These are phyloP conservation scores for Dinomys branickii DNA, from an alignment of 2,113 vertebrate genomes.

Conservation along the genomic window DNA sequence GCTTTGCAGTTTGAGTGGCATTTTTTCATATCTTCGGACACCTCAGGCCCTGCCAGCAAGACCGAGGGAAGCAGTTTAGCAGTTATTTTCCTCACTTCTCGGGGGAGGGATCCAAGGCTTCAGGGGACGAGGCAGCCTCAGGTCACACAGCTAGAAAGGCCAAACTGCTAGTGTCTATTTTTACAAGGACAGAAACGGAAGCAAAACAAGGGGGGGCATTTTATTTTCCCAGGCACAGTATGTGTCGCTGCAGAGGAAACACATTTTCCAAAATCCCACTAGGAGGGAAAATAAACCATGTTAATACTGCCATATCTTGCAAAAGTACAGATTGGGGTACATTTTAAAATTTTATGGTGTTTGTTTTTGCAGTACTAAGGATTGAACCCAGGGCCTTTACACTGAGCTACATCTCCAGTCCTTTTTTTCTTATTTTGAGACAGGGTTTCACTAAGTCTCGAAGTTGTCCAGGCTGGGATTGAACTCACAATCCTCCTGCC, in stretches of 20 bases:
- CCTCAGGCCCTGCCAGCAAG: background rate
- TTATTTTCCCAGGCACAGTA: constrained; percentile 10
- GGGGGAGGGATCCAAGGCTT: background rate
- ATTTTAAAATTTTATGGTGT: background rate
- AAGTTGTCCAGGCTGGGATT: background rate
- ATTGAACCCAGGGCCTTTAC: background rate
- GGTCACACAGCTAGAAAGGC: background rate
- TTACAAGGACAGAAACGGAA: background rate
- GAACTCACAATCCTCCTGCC: background rate
- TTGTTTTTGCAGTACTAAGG: background rate
- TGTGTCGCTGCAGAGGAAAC: background rate
- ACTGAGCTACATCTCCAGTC: background rate
- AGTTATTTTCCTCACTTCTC: background rate
- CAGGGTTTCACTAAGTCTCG: background rate
- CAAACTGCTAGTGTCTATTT: background rate
- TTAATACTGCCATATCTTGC: background rate
- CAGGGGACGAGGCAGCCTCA: background rate
- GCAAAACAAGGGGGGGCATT: background rate
- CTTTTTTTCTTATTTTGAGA: background rate
- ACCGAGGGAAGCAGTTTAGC: background rate
- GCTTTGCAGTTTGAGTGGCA: background rate
- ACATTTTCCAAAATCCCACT: background rate
- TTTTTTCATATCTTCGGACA: background rate
- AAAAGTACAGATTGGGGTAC: background rate
- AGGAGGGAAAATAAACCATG: background rate